Conservation (phyloP, 37 sponge, comb jelly and placozoan genomes). For the Axinella damicornis region DNA sequence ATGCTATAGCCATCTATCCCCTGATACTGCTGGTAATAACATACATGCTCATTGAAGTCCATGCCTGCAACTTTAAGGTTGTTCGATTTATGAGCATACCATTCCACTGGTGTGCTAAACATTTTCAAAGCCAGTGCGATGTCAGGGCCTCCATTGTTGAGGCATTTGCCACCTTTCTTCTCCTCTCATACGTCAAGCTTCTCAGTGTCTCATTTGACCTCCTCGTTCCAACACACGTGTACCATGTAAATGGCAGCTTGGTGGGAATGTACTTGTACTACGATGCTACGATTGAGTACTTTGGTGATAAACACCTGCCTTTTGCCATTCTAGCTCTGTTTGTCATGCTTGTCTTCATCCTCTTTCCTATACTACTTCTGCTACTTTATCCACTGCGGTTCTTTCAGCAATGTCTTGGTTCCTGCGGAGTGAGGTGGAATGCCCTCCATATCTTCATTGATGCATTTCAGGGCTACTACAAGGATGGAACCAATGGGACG, state of each 20-base stretch:
- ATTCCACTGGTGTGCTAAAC: neutral
- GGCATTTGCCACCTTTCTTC: conserved; percentile 47
- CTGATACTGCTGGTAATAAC: conserved; percentile 7
- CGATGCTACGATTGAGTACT: conserved; percentile 20
- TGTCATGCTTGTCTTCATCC: conserved; percentile 25
- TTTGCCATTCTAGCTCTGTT: conserved; percentile 25
- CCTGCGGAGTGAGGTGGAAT: neutral
- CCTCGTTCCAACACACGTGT: conserved; percentile 10
- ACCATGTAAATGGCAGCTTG: neutral
- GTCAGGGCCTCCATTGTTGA: conserved; percentile 24
- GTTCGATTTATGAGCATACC: conserved; percentile 10
- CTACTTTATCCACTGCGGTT: conserved; percentile 8
- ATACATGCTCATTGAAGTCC: conserved; percentile 5
- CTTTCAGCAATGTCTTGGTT: neutral
- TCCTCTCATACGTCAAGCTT: conserved; percentile 35
- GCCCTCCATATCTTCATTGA: conserved; percentile 1
- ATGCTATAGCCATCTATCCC: conserved; percentile 35
- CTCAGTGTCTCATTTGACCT: conserved; percentile 37
- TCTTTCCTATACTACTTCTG: conserved; percentile 16
- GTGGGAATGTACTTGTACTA: conserved; percentile 2
- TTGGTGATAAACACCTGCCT: conserved; percentile 16
- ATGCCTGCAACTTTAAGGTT: neutral
- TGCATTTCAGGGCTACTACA: conserved; percentile 26
- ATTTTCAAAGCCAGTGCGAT: conserved; percentile 7
- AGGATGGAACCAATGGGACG: conserved; percentile 41